A percentile compares a stretch with the other conserved stretches of the same genome.
Conservation (phyloP, 2,797 vertebrate species). For the Leucoraja ocellata region DNA sequence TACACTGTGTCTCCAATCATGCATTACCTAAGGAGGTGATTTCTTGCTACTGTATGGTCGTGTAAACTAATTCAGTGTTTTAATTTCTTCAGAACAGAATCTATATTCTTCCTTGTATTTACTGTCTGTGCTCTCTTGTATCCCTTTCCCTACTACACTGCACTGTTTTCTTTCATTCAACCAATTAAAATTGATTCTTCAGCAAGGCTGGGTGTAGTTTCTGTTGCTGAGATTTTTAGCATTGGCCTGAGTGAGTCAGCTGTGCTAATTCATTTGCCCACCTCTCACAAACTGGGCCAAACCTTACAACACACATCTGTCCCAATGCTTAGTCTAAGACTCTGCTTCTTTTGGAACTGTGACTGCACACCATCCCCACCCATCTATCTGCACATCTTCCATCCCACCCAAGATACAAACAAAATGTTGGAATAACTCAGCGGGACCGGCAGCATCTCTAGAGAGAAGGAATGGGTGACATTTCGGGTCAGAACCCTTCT, state of each 20-base stretch:
- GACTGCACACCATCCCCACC: background rate
- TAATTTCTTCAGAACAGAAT: background rate
- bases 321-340: no score
- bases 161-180: background rate
- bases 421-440: no score
- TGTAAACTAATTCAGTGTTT: background rate
- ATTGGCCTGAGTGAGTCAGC: background rate
- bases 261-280: background rate
- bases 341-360: background rate
- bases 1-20: conserved; percentile 43
- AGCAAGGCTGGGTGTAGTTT: background rate
- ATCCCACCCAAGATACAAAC: background rate
- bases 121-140: background rate
- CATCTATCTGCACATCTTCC: background rate
- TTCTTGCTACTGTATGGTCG: background rate
- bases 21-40: background rate
- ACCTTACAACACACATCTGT: no score
- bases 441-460: no score
- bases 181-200: background rate
- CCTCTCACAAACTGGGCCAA: no score
- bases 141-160: background rate
- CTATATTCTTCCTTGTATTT: background rate
- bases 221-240: background rate
- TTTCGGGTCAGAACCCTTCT: no score
- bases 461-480: no score